These are phyloP conservation scores for Actenoides lindsayi DNA, from an alignment of 2,113 vertebrate species.

Conservation along the genomic window DNA sequence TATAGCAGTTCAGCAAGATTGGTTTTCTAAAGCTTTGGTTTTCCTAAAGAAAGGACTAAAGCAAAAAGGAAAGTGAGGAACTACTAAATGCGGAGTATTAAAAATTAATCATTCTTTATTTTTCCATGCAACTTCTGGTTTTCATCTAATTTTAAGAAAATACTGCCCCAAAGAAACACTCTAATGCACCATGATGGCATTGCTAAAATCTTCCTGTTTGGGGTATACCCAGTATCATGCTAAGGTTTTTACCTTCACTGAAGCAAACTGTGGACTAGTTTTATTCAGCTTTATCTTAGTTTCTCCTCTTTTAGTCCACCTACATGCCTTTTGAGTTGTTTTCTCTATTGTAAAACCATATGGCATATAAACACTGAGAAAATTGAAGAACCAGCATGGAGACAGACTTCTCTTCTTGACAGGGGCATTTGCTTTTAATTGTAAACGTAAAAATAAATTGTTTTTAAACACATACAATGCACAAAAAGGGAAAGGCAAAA, in stretches of 20 bases:
- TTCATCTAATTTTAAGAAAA: neutral
- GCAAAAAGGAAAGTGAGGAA: neutral
- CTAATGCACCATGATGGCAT: neutral
- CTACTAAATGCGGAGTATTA: neutral
- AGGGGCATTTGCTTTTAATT: neutral
- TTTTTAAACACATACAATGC: neutral
- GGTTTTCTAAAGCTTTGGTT: neutral
- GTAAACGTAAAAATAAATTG: neutral
- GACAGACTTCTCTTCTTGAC: neutral
- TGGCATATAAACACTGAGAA: neutral
- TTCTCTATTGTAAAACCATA: neutral
- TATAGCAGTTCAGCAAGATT: neutral
- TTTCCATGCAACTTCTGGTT: neutral
- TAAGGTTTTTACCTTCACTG: neutral
- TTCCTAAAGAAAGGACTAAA: neutral
- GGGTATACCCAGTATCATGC: neutral
- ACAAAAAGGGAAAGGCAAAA: neutral
- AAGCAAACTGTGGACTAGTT: neutral
- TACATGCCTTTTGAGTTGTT: neutral
- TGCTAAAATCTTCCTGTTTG: neutral
- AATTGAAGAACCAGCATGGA: conserved; percentile 18
- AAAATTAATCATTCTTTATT: neutral
- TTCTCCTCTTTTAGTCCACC: neutral
- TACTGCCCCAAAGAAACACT: neutral
- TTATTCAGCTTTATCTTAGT: neutral